Conservation (phyloP, 2,113 vertebrate species). For the Hypomesus transpacificus region DNA sequence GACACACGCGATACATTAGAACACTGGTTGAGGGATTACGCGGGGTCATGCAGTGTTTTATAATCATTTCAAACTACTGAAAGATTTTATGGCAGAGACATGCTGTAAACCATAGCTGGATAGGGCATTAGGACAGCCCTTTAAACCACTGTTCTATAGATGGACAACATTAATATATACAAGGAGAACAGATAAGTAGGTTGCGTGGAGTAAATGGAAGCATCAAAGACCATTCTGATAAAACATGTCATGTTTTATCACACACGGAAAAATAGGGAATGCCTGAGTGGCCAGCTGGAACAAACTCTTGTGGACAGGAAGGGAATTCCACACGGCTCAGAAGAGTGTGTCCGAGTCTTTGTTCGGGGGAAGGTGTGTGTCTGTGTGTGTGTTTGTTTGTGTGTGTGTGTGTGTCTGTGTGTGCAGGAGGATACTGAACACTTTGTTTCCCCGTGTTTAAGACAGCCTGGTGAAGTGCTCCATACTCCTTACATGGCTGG, state of each 20-base stretch:
- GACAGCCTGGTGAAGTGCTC: no score
- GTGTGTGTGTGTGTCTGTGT: no score
- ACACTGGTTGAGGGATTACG: slow-evolving; percentile 36
- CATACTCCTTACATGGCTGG: no score
- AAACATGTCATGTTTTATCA: background rate
- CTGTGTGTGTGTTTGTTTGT: no score
- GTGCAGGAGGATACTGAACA: no score
- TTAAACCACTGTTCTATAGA: no score
- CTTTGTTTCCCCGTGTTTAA: no score
- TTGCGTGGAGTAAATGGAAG: background rate
- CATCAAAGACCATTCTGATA: background rate
- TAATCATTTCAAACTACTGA: background rate
- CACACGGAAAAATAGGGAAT: background rate
- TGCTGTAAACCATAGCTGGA: background rate
- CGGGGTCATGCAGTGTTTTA: slow-evolving; percentile 1
- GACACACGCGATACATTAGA: slow-evolving; percentile 17
- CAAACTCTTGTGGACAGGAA: slow-evolving; percentile 25
- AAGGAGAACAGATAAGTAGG: no score
- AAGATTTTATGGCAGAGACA: background rate
- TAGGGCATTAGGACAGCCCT: no score
- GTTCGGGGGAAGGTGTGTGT: background rate
- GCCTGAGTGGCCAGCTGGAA: slow-evolving; percentile 22
- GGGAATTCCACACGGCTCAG: slow-evolving; percentile 35
- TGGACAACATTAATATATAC: no score
- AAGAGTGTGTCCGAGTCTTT: slow-evolving; percentile 7